These are phyloP conservation scores for Centrocercus urophasianus DNA, from an alignment of 2,113 vertebrate species.

Conservation along the genomic window DNA sequence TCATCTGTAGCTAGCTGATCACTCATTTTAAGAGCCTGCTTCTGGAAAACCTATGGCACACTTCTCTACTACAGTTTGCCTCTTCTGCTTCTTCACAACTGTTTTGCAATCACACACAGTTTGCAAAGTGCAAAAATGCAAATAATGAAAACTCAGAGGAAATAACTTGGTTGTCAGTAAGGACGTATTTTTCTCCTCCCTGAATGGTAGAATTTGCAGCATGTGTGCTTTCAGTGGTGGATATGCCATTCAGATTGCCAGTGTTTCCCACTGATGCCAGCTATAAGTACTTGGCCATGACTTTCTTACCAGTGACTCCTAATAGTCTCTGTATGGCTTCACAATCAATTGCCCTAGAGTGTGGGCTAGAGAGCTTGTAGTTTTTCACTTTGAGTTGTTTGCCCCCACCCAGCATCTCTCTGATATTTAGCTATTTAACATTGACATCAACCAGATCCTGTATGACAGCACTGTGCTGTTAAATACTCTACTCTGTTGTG, in stretches of 20 bases:
- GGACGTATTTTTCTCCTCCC: too few relatives aligned
- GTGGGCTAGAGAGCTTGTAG: too few relatives aligned
- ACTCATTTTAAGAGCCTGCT: background rate
- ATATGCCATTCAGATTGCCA: background rate
- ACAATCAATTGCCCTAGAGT: background rate
- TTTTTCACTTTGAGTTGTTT: background rate
- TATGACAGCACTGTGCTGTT: background rate
- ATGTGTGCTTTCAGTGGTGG: background rate
- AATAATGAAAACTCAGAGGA: background rate
- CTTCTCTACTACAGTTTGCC: background rate
- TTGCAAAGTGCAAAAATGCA: background rate
- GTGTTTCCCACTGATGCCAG: background rate
- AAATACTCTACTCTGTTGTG: background rate
- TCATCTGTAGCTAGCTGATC: background rate
- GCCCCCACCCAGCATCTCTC: background rate
- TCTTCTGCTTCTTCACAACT: background rate
- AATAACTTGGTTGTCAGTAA: background rate
- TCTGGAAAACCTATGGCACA: background rate
- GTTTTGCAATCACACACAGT: background rate
- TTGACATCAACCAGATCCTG: background rate
- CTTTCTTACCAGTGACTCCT: background rate
- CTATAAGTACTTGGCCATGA: background rate
- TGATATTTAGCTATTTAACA: background rate
- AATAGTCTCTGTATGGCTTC: background rate
- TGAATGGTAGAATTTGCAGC: background rate